A percentile compares a stretch with the other conserved stretches of the same genome.
phyloP scores from a whole-genome alignment of 2,113 vertebrate species.

The Mugil cephalus region DNA sequence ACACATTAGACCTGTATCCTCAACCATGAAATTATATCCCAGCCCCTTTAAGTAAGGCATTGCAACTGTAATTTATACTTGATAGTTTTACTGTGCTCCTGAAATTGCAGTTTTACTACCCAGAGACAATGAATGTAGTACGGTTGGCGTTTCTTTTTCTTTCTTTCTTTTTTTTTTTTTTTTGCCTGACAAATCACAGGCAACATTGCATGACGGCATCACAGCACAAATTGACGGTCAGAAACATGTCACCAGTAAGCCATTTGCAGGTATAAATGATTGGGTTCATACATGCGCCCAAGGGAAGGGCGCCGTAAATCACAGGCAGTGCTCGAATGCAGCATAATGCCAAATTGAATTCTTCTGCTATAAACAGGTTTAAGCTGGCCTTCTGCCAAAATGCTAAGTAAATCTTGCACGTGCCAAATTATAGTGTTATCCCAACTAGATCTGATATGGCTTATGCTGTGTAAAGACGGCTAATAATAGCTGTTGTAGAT shows the following conservation, averaged over 20 bases:
- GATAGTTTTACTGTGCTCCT: constrained; percentile 15
- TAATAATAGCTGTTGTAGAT: constrained; percentile 43
- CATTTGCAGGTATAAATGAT: constrained; percentile 61
- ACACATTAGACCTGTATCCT: constrained; percentile 28
- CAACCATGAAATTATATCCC: constrained; percentile 39
- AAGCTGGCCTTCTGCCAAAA: constrained; percentile 59
- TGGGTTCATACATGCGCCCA: constrained; percentile 26
- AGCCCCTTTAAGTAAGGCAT: constrained; percentile 2
- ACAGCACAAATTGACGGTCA: constrained; percentile 29
- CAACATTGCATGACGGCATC: constrained; percentile 8
- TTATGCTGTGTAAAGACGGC: constrained; percentile 51
- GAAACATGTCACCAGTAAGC: constrained; percentile 31
- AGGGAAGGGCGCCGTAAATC: constrained; percentile 47
- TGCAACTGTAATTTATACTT: constrained; percentile 17
- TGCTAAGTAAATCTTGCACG: constrained; percentile 50
- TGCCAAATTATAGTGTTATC: constrained; percentile 59
- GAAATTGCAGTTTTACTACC: constrained; percentile 13
- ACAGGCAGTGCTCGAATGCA: constrained; percentile 39
- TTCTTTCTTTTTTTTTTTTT: constrained; percentile 12
- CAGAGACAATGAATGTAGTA: constrained; percentile 12
- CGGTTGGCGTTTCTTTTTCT: not conserved
- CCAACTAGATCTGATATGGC: constrained; percentile 41
- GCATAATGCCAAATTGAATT: constrained; percentile 66
- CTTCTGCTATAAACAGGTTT: constrained; percentile 49
- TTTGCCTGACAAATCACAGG: constrained; percentile 15